A percentile compares a stretch with the other conserved stretches of the same genome.
These are phyloP conservation scores for Sylvia borin DNA, from an alignment of 2,797 vertebrate genomes.

Conservation along the genomic window DNA sequence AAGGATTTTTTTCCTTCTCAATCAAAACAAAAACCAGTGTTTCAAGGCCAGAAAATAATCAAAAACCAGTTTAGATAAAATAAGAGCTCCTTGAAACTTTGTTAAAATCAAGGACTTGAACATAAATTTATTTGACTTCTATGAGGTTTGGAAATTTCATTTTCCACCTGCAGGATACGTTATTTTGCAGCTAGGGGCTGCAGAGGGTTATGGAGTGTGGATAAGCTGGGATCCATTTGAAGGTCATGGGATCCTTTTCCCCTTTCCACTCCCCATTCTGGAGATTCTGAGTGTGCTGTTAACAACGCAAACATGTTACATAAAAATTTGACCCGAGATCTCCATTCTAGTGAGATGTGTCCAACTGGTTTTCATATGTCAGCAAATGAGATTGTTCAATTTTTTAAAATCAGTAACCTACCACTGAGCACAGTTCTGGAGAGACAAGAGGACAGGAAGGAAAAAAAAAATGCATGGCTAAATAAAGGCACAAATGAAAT, in stretches of 20 bases:
- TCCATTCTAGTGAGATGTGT: background rate
- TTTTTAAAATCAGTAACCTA: background rate
- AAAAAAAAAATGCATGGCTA: background rate
- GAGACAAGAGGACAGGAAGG: background rate
- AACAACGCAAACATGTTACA: background rate
- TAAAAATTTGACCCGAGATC: background rate
- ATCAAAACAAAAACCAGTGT: slow-evolving; percentile 2
- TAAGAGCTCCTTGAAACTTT: background rate
- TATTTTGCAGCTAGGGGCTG: background rate
- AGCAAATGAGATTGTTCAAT: background rate
- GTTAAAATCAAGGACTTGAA: background rate
- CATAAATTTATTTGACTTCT: background rate
- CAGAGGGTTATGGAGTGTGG: background rate
- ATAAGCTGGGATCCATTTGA: background rate
- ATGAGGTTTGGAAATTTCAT: background rate
- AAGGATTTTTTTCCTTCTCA: slow-evolving; percentile 20
- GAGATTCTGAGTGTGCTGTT: background rate
- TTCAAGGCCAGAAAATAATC: background rate
- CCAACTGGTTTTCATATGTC: background rate
- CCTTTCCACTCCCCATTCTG: background rate
- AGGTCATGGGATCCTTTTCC: background rate
- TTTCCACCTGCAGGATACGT: background rate
- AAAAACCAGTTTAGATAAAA: background rate
- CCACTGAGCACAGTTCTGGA: background rate
- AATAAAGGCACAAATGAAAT: background rate